A percentile compares a stretch with the other conserved stretches of the same genome.
These are phyloP conservation scores for Dinomys branickii DNA, from an alignment of 2,113 vertebrate genomes.

Conservation along the genomic window DNA sequence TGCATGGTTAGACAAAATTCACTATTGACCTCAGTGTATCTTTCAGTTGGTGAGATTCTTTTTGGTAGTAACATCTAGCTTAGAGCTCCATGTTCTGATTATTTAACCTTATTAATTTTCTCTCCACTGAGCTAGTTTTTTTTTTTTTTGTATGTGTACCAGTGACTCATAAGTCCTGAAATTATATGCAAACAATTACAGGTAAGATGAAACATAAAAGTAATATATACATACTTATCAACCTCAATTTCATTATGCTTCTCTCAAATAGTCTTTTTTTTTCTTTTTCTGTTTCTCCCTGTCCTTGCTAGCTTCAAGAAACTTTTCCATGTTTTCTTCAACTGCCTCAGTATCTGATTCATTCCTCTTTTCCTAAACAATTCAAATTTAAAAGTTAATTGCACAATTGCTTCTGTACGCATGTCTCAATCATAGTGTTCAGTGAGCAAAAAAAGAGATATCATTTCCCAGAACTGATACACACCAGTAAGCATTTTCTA, in stretches of 20 bases:
- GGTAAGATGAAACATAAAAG: background rate
- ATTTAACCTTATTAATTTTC: background rate
- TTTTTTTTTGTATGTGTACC: background rate
- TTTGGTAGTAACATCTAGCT: background rate
- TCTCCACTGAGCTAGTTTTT: background rate
- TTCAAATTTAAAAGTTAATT: background rate
- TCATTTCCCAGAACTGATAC: background rate
- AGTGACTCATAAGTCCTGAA: background rate
- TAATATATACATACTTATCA: background rate
- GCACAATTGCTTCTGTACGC: background rate
- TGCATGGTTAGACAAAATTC: background rate
- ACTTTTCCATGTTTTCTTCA: background rate
- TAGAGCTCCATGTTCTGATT: background rate
- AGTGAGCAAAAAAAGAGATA: background rate
- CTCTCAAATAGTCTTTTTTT: background rate
- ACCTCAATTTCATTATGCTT: fast-evolving
- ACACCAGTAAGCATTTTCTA: background rate
- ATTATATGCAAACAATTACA: background rate
- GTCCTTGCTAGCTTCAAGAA: background rate
- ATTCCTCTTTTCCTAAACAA: background rate
- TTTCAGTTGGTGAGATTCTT: background rate
- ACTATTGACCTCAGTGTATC: background rate
- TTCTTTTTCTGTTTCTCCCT: background rate
- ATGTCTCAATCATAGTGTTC: background rate
- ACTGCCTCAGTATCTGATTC: background rate